Evolutionary conservation across 2,797 vertebrate species (phyloP).

Genomic region (Pipistrellus nathusii): DNA sequence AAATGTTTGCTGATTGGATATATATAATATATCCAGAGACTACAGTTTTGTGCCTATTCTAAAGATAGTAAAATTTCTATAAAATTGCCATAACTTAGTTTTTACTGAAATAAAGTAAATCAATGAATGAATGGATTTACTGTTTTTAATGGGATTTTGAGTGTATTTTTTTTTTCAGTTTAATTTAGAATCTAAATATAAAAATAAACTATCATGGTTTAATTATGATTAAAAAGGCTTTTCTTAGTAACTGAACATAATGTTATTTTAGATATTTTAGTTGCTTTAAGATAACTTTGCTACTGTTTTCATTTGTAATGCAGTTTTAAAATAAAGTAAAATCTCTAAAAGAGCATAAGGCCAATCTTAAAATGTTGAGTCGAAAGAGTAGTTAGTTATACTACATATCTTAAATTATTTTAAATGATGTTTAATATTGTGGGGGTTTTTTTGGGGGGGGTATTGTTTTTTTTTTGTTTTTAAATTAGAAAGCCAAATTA

Average conservation of each 20-base stretch:
- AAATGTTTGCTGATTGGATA: not conserved
- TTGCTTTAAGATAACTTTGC: conserved; percentile 74
- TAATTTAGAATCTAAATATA: conserved; percentile 65
- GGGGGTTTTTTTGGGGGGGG: conserved; percentile 72
- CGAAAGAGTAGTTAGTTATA: conserved; percentile 76
- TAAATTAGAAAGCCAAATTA: conserved; percentile 73
- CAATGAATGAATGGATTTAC: conserved; percentile 20
- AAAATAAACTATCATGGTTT: conserved; percentile 58
- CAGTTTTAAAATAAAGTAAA: conserved; percentile 78
- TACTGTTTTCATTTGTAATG: conserved; percentile 83
- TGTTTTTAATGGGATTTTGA: conserved; percentile 34
- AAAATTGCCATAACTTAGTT: not conserved
- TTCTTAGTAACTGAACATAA: conserved; percentile 75
- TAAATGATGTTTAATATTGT: conserved; percentile 65
- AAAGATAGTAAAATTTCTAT: not conserved
- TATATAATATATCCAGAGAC: not conserved
- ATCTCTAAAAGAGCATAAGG: conserved; percentile 82
- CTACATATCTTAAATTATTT: conserved; percentile 74
- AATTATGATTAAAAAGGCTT: conserved; percentile 71
- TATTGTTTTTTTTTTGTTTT: conserved; percentile 67
- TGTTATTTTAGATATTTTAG: conserved; percentile 60
- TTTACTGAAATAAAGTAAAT: conserved; percentile 39
- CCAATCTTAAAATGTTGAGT: conserved; percentile 85
- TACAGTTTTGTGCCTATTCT: not conserved
- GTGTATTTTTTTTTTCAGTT: conserved; percentile 62